Base-by-base conservation (phyloP, 1,140 invertebrate genomes). In the Myzus persicae region DNA sequence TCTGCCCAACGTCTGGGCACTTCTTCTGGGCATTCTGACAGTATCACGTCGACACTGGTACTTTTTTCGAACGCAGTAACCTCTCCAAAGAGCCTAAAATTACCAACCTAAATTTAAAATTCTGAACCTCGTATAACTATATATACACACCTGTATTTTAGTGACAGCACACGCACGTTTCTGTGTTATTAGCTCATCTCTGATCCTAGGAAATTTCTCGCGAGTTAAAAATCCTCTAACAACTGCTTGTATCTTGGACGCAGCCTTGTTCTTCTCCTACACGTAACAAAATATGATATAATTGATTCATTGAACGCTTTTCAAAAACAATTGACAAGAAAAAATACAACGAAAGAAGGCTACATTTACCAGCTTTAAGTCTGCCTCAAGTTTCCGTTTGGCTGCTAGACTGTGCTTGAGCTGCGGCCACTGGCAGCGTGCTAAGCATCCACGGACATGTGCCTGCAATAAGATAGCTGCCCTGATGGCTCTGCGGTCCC, bases 41-140 rank as follows among this genome's bases (percentile, higher is more conserved):
- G 91, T 92, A 38, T 92, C 46, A 11, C 46, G 67, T 26, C 81
- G 31, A 42, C 91, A 93, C 9, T 84, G 36, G 38, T 93, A 93
- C 7, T 94, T 94, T 48, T 95, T 94, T 22, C 97, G 95, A 31
- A 95, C 95, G 31, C 93, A 94, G 94, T 96, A 96, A 4, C 97
- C 97, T 92, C 96, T 96, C 96, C 96, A 97, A n/a, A 95, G 94
- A 31, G 96, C 95, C 95, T 96, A 94, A 9, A 94, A 94, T 90
- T 90, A 90, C 48, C 42, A 85, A 76, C 5, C 3, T 18, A 76
- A 76, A 76, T 14, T n/a, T 36, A 76, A 76, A 46, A 46, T 22
- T 0, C 3, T 8, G 22, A 36, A 38, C 20, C 3, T 82, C 9
- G 36, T 82, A 1, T 22, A 24, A 26, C 1, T 0, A 42, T 42